Evolutionary conservation across 2,113 vertebrate genomes (phyloP).

Genomic region (Aldabrachelys gigantea): DNA sequence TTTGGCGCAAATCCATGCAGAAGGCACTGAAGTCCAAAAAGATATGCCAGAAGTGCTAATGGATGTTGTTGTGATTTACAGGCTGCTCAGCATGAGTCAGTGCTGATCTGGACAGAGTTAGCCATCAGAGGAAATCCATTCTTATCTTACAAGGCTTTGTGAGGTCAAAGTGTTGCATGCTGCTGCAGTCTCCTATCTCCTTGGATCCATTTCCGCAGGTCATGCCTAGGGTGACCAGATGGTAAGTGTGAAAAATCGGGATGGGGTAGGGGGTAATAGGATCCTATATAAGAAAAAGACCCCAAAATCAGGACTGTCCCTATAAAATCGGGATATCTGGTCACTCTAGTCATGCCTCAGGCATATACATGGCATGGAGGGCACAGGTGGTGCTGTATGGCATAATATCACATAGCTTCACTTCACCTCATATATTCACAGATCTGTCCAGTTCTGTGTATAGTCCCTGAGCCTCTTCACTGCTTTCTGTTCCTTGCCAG

Average conservation of each 20-base stretch:
- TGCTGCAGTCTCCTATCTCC: neutral
- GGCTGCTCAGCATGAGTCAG: neutral
- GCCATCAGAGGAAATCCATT: neutral
- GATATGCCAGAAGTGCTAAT: neutral
- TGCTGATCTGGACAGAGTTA: fast-evolving
- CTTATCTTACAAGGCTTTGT: neutral
- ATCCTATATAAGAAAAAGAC: too few species aligned
- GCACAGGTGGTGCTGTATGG: neutral
- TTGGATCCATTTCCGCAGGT: neutral
- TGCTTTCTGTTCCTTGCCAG: neutral
- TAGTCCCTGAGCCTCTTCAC: neutral
- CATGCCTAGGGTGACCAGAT: neutral
- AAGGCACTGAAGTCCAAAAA: neutral
- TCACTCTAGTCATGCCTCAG: neutral
- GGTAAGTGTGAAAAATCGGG: too few species aligned
- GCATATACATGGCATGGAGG: fast-evolving
- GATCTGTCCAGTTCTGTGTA: neutral
- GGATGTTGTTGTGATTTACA: neutral
- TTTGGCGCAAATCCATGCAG: neutral
- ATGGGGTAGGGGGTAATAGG: too few species aligned
- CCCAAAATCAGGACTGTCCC: too few species aligned
- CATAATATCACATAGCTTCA: neutral
- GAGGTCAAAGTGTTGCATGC: neutral
- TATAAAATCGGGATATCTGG: too few species aligned
- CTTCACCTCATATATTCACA: neutral